These are phyloP conservation scores for Phaenicophaeus curvirostris DNA, from an alignment of 2,797 vertebrate species.

Conservation along the genomic window DNA sequence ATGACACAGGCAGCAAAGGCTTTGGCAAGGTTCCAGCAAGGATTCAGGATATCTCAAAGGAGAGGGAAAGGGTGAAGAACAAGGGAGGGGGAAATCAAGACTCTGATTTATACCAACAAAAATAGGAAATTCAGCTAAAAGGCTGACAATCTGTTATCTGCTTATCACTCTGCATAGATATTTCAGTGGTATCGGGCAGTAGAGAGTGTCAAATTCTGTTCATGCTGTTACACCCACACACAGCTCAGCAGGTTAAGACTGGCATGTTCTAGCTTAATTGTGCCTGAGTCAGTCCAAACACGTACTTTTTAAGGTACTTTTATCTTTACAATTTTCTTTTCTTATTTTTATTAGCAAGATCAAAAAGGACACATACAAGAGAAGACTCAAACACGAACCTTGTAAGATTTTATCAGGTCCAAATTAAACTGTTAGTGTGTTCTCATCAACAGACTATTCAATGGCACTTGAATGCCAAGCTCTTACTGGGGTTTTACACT, in stretches of 20 bases:
- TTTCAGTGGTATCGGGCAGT: slow-evolving; percentile 66
- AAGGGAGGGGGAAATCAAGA: background rate
- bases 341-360: slow-evolving; percentile 56
- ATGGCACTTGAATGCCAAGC: slow-evolving; percentile 41
- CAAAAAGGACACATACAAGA: slow-evolving; percentile 17
- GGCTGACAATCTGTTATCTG: slow-evolving; percentile 72
- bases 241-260: slow-evolving; percentile 57
- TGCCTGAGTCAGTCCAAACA: slow-evolving; percentile 49
- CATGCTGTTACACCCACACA: slow-evolving; percentile 62
- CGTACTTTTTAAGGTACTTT: slow-evolving; percentile 51
- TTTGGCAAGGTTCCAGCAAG: slow-evolving; percentile 45
- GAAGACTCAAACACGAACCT: slow-evolving; percentile 29
- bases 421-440: slow-evolving; percentile 43
- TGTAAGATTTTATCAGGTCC: slow-evolving; percentile 35
- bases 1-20: slow-evolving; percentile 33
- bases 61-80: slow-evolving; percentile 54
- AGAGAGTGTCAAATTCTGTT: slow-evolving; percentile 63
- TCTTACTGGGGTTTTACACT: slow-evolving; percentile 49
- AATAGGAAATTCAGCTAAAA: slow-evolving; percentile 72
- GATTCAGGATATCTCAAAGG: slow-evolving; percentile 57
- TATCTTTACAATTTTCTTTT: slow-evolving; percentile 35
- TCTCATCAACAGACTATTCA: slow-evolving; percentile 44
- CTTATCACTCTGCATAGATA: slow-evolving; percentile 67
- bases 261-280: slow-evolving; percentile 43
- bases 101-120: slow-evolving; percentile 60